Conservation (phyloP, 2,888 invertebrate species). For the Germaria angustata region DNA sequence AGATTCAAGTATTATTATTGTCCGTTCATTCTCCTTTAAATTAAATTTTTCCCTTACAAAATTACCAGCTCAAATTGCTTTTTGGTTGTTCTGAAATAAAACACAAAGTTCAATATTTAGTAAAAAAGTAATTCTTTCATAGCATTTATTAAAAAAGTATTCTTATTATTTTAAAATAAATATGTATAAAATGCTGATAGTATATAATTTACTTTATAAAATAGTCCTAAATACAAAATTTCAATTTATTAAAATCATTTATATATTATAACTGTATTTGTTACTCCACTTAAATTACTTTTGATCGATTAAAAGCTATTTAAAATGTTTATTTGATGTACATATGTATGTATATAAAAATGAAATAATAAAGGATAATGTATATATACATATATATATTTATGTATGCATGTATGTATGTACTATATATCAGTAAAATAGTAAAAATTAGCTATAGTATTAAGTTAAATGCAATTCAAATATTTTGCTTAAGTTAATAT, state of each 20-base stretch:
- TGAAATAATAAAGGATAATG: too few species aligned
- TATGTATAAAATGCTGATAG: conserved; percentile 26
- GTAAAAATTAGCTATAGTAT: conserved; percentile 16
- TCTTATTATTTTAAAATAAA: conserved; percentile 31
- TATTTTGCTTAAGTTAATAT: not conserved
- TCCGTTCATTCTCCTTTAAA: too few species aligned
- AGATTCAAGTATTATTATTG: too few species aligned
- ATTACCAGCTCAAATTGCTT: too few species aligned
- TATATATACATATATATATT: too few species aligned
- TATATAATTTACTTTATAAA: conserved; percentile 16
- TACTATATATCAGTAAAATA: conserved; percentile 24
- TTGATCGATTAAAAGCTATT: conserved; percentile 59
- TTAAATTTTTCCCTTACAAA: too few species aligned
- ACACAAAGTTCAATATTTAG: not conserved
- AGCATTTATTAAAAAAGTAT: conserved; percentile 59
- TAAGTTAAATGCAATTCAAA: conserved; percentile 22
- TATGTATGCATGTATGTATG: not conserved
- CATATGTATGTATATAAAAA: not conserved
- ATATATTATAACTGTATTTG: conserved; percentile 43
- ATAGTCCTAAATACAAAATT: conserved; percentile 35
- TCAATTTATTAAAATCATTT: conserved; percentile 54
- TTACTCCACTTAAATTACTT: conserved; percentile 28
- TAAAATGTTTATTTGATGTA: conserved; percentile 28
- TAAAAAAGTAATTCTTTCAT: conserved; percentile 48
- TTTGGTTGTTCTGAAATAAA: too few species aligned